Conservation (phyloP, 2,797 vertebrate genomes). For the Enteromius radiatus region DNA sequence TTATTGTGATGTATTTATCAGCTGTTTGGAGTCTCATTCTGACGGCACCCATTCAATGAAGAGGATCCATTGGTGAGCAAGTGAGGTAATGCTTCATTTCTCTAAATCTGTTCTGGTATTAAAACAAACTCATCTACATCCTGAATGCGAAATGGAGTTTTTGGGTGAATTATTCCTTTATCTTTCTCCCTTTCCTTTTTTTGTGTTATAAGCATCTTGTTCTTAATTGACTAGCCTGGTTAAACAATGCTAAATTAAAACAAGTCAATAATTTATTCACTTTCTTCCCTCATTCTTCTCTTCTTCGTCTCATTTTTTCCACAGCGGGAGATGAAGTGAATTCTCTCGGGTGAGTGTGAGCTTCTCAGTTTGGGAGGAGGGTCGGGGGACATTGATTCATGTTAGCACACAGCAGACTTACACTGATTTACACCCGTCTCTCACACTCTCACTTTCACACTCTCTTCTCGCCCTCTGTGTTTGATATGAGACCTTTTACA, state of each 20-base stretch:
- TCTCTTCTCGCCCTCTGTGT: not conserved
- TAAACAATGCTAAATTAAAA: not conserved
- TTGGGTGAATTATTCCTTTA: not conserved
- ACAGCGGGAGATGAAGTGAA: slow-evolving; percentile 3
- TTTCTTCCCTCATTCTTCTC: slow-evolving; percentile 6
- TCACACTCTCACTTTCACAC: not conserved
- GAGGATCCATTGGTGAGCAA: not conserved
- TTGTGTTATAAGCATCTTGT: not conserved
- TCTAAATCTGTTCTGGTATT: too few relatives aligned
- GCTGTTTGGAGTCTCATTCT: not conserved
- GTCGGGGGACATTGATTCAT: slow-evolving; percentile 26
- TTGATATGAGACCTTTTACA: not conserved
- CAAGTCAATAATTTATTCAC: not conserved
- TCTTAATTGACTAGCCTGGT: not conserved
- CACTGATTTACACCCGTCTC: slow-evolving; percentile 15
- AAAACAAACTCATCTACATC: not conserved
- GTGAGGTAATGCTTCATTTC: not conserved
- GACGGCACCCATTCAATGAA: not conserved
- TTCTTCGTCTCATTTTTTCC: slow-evolving; percentile 6
- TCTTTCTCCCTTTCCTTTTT: not conserved
- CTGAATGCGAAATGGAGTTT: not conserved
- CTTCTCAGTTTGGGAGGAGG: slow-evolving; percentile 42
- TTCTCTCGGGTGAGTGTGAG: slow-evolving; percentile 6
- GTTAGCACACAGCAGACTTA: slow-evolving; percentile 29
- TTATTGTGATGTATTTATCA: not conserved